Evolutionary conservation across 2,797 vertebrate genomes (phyloP).

Genomic region (Gephyroberyx darwinii): DNA sequence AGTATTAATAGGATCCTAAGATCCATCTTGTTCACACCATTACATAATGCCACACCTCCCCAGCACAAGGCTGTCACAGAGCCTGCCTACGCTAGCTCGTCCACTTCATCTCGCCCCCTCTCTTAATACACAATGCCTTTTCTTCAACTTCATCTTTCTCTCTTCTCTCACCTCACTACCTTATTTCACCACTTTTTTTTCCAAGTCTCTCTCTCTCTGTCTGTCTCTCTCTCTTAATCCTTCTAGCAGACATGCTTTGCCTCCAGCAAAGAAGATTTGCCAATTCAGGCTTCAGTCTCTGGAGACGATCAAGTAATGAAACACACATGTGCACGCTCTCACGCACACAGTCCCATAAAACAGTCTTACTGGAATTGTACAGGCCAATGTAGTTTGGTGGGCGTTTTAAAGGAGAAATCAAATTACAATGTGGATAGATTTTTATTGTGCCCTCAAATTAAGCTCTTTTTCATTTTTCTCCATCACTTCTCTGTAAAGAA

Average conservation of each 20-base stretch:
- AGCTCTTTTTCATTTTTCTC: background rate
- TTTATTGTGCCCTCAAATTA: background rate
- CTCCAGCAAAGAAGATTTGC: slow-evolving; percentile 86
- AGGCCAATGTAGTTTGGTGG: slow-evolving; percentile 15
- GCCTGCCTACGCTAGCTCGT: slow-evolving; percentile 8
- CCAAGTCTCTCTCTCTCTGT: slow-evolving; percentile 10
- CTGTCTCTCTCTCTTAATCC: slow-evolving; percentile 74
- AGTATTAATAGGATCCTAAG: background rate
- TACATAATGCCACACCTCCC: slow-evolving; percentile 52
- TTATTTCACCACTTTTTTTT: slow-evolving; percentile 11
- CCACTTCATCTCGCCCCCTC: background rate
- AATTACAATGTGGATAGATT: slow-evolving; percentile 39
- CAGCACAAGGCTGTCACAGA: slow-evolving; percentile 29
- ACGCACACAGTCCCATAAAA: slow-evolving; percentile 70
- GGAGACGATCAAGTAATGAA: slow-evolving; percentile 87
- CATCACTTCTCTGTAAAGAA: background rate
- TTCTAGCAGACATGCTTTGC: slow-evolving; percentile 82
- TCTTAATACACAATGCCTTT: slow-evolving; percentile 43
- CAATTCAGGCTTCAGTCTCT: slow-evolving; percentile 86
- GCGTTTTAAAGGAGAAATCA: slow-evolving; percentile 10
- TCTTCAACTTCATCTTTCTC: slow-evolving; percentile 23
- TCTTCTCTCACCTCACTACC: slow-evolving; percentile 42
- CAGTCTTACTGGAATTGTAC: slow-evolving; percentile 45
- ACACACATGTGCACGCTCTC: slow-evolving; percentile 83
- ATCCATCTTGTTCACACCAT: slow-evolving; percentile 15